These are phyloP conservation scores for Himalopsyche anomala DNA, from an alignment of 2,888 invertebrate genomes.

Conservation along the genomic window DNA sequence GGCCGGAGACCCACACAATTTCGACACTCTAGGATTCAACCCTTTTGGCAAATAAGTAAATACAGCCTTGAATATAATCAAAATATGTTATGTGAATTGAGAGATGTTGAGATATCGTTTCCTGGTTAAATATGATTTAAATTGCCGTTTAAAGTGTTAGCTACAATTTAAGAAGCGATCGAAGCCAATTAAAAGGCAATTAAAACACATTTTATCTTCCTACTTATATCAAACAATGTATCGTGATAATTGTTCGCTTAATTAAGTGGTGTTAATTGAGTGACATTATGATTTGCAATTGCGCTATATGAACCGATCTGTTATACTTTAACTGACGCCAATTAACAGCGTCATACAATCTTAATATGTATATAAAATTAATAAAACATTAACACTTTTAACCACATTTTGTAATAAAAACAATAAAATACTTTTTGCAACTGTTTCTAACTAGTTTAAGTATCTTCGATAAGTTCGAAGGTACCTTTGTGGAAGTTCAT, in stretches of 20 bases:
- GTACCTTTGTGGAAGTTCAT: too few relatives aligned
- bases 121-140: not conserved
- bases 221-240: not conserved
- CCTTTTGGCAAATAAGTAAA: too few relatives aligned
- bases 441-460: not conserved
- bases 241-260: not conserved
- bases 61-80: not conserved
- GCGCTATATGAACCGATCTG: too few relatives aligned
- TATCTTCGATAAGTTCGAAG: too few relatives aligned
- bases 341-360: not conserved
- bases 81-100: not conserved
- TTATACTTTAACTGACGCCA: too few relatives aligned
- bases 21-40: too few relatives aligned
- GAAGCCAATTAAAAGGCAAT: conserved; percentile 2
- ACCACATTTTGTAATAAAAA: not conserved
- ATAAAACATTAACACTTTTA: not conserved
- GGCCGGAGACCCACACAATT: too few relatives aligned
- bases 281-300: conserved; percentile 20
- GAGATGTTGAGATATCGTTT: not conserved
- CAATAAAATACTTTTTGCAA: not conserved
- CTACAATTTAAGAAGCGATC: not conserved
- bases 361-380: not conserved
- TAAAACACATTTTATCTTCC: conserved; percentile 33
- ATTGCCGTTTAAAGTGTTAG: not conserved
- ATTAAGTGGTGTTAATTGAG: conserved; percentile 18